phyloP scores from a whole-genome alignment of 2,888 invertebrate genomes.

The Selenia dentaria region DNA sequence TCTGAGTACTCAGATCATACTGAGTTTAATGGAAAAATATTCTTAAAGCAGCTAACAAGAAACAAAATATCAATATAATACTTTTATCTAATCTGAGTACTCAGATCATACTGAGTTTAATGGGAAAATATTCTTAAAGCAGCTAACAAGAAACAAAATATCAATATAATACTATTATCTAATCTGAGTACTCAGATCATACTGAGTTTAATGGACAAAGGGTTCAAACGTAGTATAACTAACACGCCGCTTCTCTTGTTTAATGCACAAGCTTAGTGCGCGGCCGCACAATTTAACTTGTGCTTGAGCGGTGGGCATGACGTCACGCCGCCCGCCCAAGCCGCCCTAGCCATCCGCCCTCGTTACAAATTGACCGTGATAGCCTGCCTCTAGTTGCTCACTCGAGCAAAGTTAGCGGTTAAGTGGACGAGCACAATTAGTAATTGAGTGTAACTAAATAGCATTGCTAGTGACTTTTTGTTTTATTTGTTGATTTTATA shows the following conservation, averaged over 20 bases:
- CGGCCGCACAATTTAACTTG: constrained; percentile 29
- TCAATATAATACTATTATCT: no score
- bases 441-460: not conserved
- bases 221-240: not conserved
- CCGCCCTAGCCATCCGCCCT: constrained; percentile 9
- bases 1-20: no score
- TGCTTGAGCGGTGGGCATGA: constrained; percentile 22
- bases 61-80: no score
- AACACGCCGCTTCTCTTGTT: constrained; percentile 13
- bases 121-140: no score
- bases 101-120: no score
- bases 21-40: no score
- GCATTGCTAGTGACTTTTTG: not conserved
- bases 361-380: constrained; percentile 29
- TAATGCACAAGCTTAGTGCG: constrained; percentile 25
- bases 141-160: no score
- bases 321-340: constrained; percentile 25
- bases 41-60: no score
- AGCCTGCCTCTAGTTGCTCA: constrained; percentile 7
- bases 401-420: constrained; percentile 6
- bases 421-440: constrained; percentile 6
- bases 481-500: no score
- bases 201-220: no score
- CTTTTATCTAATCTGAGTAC: no score
- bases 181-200: no score